Conservation (phyloP, 2,888 invertebrate genomes). For the Chorisops tibialis region DNA sequence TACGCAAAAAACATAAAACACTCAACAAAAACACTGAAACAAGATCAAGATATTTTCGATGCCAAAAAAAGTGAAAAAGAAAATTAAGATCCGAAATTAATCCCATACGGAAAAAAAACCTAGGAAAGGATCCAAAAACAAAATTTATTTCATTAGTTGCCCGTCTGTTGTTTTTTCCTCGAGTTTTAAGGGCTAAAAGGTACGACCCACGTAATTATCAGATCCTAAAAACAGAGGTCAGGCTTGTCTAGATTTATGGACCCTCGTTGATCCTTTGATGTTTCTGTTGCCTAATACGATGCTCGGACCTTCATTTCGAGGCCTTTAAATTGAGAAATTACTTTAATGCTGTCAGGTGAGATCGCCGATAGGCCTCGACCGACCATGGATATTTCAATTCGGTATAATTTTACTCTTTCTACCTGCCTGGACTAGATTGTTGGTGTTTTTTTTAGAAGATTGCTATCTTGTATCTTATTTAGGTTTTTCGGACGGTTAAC, state of each 20-base stretch:
- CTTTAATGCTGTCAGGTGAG: conserved; percentile 26
- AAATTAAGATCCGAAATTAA: not conserved
- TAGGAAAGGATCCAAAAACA: not conserved
- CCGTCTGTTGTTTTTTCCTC: conserved; percentile 14
- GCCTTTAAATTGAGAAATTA: conserved; percentile 22
- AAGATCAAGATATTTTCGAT: conserved; percentile 8
- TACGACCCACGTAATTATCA: conserved; percentile 9
- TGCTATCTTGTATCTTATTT: not conserved
- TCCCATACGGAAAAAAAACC: not conserved
- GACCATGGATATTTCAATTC: conserved; percentile 22
- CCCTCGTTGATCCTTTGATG: not conserved
- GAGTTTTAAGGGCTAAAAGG: conserved; percentile 9
- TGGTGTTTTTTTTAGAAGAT: not conserved
- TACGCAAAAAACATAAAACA: not conserved
- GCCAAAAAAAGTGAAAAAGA: not conserved
- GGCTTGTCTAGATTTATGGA: not conserved
- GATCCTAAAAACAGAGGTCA: not conserved
- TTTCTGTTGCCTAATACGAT: not conserved
- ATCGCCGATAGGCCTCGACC: conserved; percentile 15
- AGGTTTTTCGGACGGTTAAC: not conserved
- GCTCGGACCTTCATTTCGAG: not conserved
- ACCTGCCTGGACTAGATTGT: not conserved
- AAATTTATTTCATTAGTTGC: not conserved
- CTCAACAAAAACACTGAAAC: not conserved
- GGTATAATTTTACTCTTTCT: not conserved